Evolutionary conservation across 2,888 invertebrate species (phyloP).

Genomic region (Proisotoma minuta): DNA sequence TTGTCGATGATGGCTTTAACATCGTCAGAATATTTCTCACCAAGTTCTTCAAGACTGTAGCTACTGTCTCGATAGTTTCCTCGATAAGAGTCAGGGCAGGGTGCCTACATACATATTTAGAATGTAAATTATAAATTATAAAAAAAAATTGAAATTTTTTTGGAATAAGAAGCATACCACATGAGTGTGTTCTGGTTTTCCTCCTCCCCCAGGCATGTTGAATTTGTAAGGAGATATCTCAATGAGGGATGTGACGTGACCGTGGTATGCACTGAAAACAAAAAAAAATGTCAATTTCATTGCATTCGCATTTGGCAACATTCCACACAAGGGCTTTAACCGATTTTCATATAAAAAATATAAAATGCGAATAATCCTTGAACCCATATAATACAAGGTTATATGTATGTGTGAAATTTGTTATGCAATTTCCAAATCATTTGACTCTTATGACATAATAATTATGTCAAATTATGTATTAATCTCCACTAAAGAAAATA

Average conservation of each 20-base stretch:
- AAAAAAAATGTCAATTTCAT: too few species aligned
- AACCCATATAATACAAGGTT: too few species aligned
- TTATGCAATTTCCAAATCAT: too few species aligned
- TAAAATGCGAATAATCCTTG: too few species aligned
- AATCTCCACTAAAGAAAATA: too few species aligned
- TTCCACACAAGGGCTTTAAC: too few species aligned
- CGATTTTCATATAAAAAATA: too few species aligned
- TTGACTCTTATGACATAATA: too few species aligned
- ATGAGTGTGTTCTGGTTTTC: slow-evolving; percentile 79
- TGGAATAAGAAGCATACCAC: slow-evolving; percentile 67
- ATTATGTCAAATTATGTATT: too few species aligned
- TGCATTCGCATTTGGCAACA: too few species aligned
- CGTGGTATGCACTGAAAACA: slow-evolving; percentile 90
- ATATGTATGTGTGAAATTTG: too few species aligned
- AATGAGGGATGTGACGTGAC: slow-evolving; percentile 91
- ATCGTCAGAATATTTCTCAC: slow-evolving; percentile 76
- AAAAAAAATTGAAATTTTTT: neutral
- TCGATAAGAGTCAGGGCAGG: slow-evolving; percentile 88
- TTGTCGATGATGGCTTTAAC: slow-evolving; percentile 60
- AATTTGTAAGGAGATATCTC: slow-evolving; percentile 99
- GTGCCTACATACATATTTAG: slow-evolving; percentile 59
- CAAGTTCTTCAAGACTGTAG: slow-evolving; percentile 63
- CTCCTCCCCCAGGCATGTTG: slow-evolving; percentile 76
- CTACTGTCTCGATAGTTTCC: slow-evolving; percentile 73
- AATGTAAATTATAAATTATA: neutral